Percentiles rank a stretch among this genome's conserved stretches.
phyloP scores from a whole-genome alignment of 2,797 vertebrate species.

The Liparis tanakae region DNA sequence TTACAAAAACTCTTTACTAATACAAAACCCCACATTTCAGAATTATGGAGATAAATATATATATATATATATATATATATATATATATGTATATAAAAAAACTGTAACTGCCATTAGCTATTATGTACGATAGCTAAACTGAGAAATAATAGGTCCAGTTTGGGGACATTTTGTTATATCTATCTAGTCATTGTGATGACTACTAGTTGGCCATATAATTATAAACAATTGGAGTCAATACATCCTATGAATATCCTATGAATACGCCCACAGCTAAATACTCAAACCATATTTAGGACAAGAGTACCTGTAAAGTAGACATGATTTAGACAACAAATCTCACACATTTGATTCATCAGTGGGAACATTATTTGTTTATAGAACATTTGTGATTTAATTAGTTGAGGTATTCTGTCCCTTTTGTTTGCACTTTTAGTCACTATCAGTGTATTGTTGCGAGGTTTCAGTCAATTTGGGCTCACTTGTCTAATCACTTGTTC shows the following conservation, averaged over 20 bases:
- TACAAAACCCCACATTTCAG: not conserved
- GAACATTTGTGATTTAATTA: constrained; percentile 55
- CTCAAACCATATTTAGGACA: constrained; percentile 3
- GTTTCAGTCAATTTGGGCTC: constrained; percentile 63
- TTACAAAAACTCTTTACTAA: not conserved
- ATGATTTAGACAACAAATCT: constrained; percentile 16
- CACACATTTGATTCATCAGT: constrained; percentile 25
- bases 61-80: too few species aligned
- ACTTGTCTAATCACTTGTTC: constrained; percentile 69
- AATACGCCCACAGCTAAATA: constrained; percentile 3
- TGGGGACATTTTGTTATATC: not conserved
- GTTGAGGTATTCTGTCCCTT: constrained; percentile 46
- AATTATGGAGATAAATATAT: not conserved
- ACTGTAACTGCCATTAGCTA: too few species aligned
- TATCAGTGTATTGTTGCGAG: constrained; percentile 55
- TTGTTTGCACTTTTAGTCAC: constrained; percentile 44
- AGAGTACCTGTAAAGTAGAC: constrained; percentile 14
- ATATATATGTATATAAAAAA: too few species aligned
- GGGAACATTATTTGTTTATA: constrained; percentile 37
- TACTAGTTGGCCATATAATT: not conserved
- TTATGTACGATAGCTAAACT: not conserved
- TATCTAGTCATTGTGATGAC: not conserved
- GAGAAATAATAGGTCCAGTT: not conserved
- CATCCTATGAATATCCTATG: constrained; percentile 12
- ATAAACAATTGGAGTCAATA: not conserved